Percentiles rank a stretch among this genome's conserved stretches.
phyloP scores from a whole-genome alignment of 2,888 invertebrate species.

The Apamea sordens region DNA sequence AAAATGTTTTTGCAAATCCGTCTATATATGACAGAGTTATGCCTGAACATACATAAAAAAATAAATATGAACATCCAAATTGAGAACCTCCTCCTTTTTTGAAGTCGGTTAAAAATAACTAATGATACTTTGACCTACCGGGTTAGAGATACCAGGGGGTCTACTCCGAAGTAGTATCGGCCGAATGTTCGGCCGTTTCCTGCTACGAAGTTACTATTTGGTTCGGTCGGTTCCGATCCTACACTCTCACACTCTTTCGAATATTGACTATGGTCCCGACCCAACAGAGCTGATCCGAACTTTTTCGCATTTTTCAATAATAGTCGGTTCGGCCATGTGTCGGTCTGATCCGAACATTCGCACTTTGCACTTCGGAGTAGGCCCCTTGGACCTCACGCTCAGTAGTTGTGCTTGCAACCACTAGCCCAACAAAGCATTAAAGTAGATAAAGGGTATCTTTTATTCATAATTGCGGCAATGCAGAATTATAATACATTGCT shows the following conservation, averaged over 20 bases:
- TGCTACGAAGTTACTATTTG: too few species aligned
- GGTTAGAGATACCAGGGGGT: neutral
- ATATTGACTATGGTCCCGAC: too few species aligned
- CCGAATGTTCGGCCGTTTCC: too few species aligned
- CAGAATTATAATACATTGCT: neutral
- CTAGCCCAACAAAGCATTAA: neutral
- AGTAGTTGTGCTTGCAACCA: neutral
- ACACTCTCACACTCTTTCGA: too few species aligned
- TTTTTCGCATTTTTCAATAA: too few species aligned
- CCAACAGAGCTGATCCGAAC: too few species aligned
- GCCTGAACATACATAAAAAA: neutral
- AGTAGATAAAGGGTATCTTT: neutral
- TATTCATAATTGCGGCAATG: neutral
- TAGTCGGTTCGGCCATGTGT: too few species aligned
- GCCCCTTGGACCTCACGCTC: neutral
- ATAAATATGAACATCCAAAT: neutral
- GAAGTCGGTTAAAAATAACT: neutral
- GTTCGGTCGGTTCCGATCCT: too few species aligned
- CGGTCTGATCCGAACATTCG: too few species aligned
- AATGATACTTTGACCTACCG: neutral
- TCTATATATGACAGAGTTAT: neutral
- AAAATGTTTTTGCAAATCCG: neutral
- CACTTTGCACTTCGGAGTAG: too few species aligned
- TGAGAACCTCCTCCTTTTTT: neutral
- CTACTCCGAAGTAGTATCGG: too few species aligned